A percentile compares a stretch with the other conserved stretches of the same genome.
Evolutionary conservation across 2,888 invertebrate genomes (phyloP).

Genomic region (Drosophila greeni): DNA sequence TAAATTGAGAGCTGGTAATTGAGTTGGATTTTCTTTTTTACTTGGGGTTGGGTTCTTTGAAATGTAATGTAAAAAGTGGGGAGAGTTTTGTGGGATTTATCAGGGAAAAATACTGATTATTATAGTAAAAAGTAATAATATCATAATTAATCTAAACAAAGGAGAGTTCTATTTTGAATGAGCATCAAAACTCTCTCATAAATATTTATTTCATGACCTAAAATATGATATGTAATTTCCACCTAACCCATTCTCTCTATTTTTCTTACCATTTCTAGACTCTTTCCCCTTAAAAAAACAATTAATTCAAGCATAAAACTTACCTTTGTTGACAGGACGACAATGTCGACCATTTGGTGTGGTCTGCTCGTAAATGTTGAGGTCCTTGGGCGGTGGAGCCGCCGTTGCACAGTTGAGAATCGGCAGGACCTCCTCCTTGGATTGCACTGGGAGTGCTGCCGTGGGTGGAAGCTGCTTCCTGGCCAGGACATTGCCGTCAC

Average conservation of each 20-base stretch:
- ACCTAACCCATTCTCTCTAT: not conserved
- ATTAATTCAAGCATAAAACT: slow-evolving; percentile 49
- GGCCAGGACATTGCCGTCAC: slow-evolving; percentile 59
- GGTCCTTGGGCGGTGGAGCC: slow-evolving; percentile 47
- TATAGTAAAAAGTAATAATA: not conserved
- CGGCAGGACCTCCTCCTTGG: slow-evolving; percentile 8
- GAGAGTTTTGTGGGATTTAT: not conserved
- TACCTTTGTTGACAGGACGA: slow-evolving; percentile 60
- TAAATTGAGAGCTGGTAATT: slow-evolving; percentile 58
- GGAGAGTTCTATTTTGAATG: not conserved
- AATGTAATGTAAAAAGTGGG: not conserved
- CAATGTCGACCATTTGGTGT: slow-evolving; percentile 51
- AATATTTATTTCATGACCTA: not conserved
- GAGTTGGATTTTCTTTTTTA: slow-evolving; percentile 36
- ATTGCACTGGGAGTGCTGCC: slow-evolving; percentile 13
- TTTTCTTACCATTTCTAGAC: not conserved
- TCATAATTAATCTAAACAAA: not conserved
- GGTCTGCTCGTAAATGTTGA: slow-evolving; percentile 64
- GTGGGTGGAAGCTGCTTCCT: slow-evolving; percentile 33
- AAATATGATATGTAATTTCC: slow-evolving; percentile 1
- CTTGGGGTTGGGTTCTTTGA: not conserved
- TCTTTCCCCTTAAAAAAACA: not conserved
- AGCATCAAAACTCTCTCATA: too few species aligned
- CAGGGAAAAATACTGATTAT: too few species aligned
- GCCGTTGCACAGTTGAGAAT: not conserved